Percentiles rank a stretch among this genome's conserved stretches.
Conservation (phyloP, 2,113 vertebrate species). For the pig (Sus scrofa) region DNA sequence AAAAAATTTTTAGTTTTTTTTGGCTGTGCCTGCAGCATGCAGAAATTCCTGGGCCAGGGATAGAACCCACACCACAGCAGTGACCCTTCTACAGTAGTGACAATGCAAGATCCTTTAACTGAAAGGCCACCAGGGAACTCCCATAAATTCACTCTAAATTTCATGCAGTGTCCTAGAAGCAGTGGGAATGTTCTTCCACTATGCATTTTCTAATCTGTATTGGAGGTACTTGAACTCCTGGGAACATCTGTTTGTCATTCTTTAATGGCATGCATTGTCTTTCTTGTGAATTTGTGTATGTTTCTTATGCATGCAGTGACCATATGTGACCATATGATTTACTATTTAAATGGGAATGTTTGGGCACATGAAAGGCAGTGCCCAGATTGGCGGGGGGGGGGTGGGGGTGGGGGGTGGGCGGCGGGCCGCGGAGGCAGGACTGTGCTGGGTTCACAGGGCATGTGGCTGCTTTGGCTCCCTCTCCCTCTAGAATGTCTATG, state of each 20-base stretch:
- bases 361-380: background rate
- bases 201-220: background rate
- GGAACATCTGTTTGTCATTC: background rate
- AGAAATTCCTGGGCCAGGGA: too few species aligned
- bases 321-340: background rate
- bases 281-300: background rate
- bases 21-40: too few species aligned
- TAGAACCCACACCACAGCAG: too few species aligned
- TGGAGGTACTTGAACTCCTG: background rate
- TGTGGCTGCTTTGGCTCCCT: background rate
- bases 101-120: too few species aligned
- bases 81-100: too few species aligned
- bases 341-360: background rate
- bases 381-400: background rate
- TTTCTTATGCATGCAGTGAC: background rate
- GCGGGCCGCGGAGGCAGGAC: background rate
- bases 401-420: too few species aligned
- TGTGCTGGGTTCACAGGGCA: background rate
- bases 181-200: background rate
- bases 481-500: background rate
- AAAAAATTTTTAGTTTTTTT: too few species aligned
- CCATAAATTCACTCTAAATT: constrained; percentile 19
- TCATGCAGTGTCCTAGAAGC: background rate
- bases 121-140: too few species aligned
- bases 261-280: background rate